Base-by-base conservation (phyloP, 2,797 vertebrate genomes). In the Garrulus glandarius region DNA sequence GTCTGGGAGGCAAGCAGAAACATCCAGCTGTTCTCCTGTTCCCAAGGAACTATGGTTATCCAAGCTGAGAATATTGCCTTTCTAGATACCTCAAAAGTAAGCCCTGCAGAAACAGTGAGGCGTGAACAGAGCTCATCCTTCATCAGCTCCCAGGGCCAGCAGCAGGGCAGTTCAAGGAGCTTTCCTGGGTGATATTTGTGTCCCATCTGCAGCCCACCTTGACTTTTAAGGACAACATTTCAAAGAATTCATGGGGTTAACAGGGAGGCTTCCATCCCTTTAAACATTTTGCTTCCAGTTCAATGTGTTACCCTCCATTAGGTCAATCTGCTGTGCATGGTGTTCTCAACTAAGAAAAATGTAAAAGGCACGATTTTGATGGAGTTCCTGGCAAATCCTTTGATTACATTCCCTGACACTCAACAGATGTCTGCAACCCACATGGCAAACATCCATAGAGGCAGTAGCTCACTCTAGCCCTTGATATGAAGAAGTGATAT, bases 291-390 rank as follows among this genome's bases (percentile, higher is more conserved):
- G 24, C 69, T 96, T 84, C 86, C 69, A 82, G n/a, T 92, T 96
- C 88, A 71, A 32, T 63, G 49, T 61, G 76, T 72, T 75, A 56
- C 74, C 69, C 50, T 76, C 55, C 20, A 0, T 76, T 84, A 71
- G 92, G 82, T 96, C 78, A 70, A 47, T 87, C 69, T 56, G 59
- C 76, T 74, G 57, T 57, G 87, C 64, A 78, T 87, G 43, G 50
- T 97, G 95, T 93, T 97, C 96, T 97, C 96, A 96, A 93, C 91
- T 74, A 76, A 94, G 81, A 97, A 97, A 96, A 97, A 96, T 95
- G 91, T 93, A 60, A 74, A 95, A 89, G 85, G 68, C 91, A 94
- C 16, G 27, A 96, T 92, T 96, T 92, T 95, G 91, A 95, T 96
- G 94, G 94, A 92, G 78, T 90, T 96, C 84, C 97, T 97, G 97